These are phyloP conservation scores for Cyanistes caeruleus DNA, from an alignment of 2,113 vertebrate species.

Conservation along the genomic window DNA sequence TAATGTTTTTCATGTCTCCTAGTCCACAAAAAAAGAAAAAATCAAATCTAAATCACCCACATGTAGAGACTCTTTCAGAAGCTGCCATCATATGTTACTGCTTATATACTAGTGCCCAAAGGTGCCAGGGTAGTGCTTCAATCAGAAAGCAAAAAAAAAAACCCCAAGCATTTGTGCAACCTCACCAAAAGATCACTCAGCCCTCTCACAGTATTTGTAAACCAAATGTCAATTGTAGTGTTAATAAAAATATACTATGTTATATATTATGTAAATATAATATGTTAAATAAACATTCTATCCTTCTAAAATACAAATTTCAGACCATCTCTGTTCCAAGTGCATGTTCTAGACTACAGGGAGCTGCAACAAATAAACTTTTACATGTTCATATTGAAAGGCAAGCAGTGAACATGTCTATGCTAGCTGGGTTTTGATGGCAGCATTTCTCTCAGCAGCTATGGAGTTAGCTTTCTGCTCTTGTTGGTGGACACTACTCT, in stretches of 20 bases:
- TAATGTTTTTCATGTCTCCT: neutral
- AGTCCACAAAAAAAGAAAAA: neutral
- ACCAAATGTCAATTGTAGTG: neutral
- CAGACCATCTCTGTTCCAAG: neutral
- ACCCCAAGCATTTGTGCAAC: rapidly evolving
- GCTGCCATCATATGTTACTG: neutral
- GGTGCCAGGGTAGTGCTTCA: neutral
- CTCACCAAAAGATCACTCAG: neutral
- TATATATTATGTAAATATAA: too few relatives aligned
- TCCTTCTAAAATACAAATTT: neutral
- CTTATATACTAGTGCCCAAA: neutral
- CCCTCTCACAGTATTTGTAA: neutral
- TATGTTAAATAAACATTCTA: neutral
- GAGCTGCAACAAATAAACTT: neutral
- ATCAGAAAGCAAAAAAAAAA: neutral
- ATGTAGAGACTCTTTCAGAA: neutral
- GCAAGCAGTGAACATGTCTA: neutral
- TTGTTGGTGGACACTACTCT: neutral
- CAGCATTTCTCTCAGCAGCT: neutral
- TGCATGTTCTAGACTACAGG: neutral
- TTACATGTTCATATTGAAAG: neutral
- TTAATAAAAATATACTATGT: neutral
- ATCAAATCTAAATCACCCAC: neutral
- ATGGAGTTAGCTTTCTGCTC: neutral
- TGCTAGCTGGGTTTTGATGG: neutral